Evolutionary conservation across 2,888 invertebrate species (phyloP).

Genomic region (Polylopha cassiicola): DNA sequence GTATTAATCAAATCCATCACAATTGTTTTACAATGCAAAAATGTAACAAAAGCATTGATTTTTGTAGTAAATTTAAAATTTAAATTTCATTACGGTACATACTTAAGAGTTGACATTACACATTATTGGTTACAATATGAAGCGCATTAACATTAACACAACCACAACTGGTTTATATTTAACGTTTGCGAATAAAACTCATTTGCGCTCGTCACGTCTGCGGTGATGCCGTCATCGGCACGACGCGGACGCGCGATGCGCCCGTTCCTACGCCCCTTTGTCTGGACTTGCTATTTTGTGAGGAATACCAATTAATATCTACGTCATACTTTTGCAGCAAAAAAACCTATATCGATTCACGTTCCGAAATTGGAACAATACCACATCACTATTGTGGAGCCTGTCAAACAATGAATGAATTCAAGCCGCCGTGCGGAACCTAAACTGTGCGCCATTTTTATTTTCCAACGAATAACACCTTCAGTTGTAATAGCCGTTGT

Average conservation of each 20-base stretch:
- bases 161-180: conserved; percentile 16
- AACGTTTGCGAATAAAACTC: conserved; percentile 33
- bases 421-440: conserved; percentile 15
- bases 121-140: too few species aligned
- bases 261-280: conserved; percentile 37
- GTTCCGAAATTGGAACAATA: conserved; percentile 40
- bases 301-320: conserved; percentile 54
- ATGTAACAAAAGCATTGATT: too few species aligned
- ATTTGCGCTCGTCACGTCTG: conserved; percentile 29
- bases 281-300: conserved; percentile 47
- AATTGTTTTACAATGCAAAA: too few species aligned
- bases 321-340: conserved; percentile 41
- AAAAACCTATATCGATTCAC: conserved; percentile 39
- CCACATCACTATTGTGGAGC: conserved; percentile 33
- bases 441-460: background rate
- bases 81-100: too few species aligned
- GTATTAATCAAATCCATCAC: too few species aligned
- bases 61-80: too few species aligned
- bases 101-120: too few species aligned
- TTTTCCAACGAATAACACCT: conserved; percentile 12
- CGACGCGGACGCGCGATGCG: conserved; percentile 32
- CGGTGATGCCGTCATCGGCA: conserved; percentile 39
- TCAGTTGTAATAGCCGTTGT: conserved; percentile 3
- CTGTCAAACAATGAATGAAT: conserved; percentile 28
- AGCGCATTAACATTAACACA: conserved; percentile 2